Evolutionary conservation across 2,113 vertebrate species (phyloP), one percentile per base, ranked within the genome.

Genomic region (Sinosuthora webbiana): DNA sequence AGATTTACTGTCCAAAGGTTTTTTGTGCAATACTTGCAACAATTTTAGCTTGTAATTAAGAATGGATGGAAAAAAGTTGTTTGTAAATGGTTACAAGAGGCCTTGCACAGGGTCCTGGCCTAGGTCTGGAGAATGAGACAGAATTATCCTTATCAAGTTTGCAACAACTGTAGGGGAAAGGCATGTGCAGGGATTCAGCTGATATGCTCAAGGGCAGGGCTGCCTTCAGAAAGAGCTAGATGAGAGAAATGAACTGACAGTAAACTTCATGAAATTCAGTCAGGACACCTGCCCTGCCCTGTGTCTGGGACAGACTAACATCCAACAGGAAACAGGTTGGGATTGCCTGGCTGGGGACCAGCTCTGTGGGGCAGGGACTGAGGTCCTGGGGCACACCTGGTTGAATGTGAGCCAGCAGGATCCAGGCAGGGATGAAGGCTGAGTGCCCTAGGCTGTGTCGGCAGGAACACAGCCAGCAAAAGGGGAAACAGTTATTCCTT

Each of bases 11-110:
- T 60, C 64, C 11, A 24, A 20, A 1, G 14, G 5, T 9, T 41
- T 74, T 63, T 75, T 71, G n/a, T 25, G 35, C 56, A 74, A 27
- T n/a, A 75, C 13, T 89, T 59, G 52, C 20, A 63, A 57, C 10
- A 55, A 42, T 42, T 96, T 90, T 74, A 81, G 33, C 19, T 71
- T 89, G 47, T 64, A 90, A 80, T 81, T 83, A 75, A 74, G n/a
- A 39, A 45, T 0, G 2, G 22, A 27, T 45, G 21, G 53, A 50
- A 85, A 68, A 44, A 75, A 42, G 35, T 50, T 53, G 35, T 65
- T 90, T 65, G 55, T 39, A 53, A 63, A 60, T 49, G 45, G 31
- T 35, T 79, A 83, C 23, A 55, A 81, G 50, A 11, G 12, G 28
- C 37, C 45, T 24, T 70, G 20, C 56, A 67, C n/a, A 70, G n/a